These are phyloP conservation scores for Temnothorax curvispinosus DNA, from an alignment of 1,140 invertebrate species.

Conservation along the genomic window DNA sequence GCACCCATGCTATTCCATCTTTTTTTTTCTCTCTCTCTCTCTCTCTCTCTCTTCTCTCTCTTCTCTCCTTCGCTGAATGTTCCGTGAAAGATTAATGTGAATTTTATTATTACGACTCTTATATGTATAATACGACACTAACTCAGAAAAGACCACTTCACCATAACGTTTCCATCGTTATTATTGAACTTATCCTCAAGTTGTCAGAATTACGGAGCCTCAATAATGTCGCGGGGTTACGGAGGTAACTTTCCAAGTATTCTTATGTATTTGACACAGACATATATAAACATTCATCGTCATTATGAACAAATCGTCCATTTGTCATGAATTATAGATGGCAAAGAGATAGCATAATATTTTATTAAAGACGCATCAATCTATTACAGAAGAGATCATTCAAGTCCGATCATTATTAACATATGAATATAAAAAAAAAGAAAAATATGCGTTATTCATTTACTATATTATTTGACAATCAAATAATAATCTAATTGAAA, in stretches of 20 bases:
- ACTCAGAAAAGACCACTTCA: slow-evolving; percentile 26
- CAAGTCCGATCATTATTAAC: neutral
- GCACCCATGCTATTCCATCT: neutral
- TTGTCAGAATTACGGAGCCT: slow-evolving; percentile 34
- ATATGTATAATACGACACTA: slow-evolving; percentile 44
- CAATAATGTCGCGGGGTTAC: slow-evolving; percentile 26
- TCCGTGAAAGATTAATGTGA: slow-evolving; percentile 57
- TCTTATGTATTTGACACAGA: slow-evolving; percentile 8
- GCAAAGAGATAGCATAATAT: neutral
- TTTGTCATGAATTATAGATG: neutral
- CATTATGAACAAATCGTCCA: neutral
- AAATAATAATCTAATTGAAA: neutral
- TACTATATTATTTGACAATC: neutral
- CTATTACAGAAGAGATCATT: neutral
- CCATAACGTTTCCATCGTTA: slow-evolving; percentile 42
- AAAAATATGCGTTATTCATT: neutral
- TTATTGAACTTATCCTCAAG: slow-evolving; percentile 43
- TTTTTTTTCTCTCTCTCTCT: neutral
- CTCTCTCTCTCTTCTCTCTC: neutral
- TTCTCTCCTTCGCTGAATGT: neutral
- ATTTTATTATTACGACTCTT: slow-evolving; percentile 62
- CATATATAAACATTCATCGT: neutral
- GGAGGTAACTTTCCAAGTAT: slow-evolving; percentile 14
- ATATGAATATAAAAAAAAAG: neutral
- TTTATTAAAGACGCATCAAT: neutral